Base-by-base conservation (phyloP, 35 echinoderm and acorn worm species). In the Apostichopus japonicus region DNA sequence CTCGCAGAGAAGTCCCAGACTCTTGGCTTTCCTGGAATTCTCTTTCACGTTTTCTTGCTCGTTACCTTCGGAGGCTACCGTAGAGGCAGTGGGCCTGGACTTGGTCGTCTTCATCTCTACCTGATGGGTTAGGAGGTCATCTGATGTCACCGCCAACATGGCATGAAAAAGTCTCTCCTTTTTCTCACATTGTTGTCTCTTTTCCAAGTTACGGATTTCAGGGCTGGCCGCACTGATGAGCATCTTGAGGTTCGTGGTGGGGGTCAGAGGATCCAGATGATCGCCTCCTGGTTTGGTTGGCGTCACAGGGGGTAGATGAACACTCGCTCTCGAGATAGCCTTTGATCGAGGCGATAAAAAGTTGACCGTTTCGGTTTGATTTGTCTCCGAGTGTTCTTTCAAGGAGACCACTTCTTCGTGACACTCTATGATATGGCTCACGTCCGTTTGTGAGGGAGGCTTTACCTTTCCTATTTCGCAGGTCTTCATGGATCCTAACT, bases 191-290 rank as follows among this genome's bases (percentile, higher is more conserved):
- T 94, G 91, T 55, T 94, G 93, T 16, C 89, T 91, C 8, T 95
- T 96, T 58, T 98, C 97, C 79, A 95, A 54, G 58, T 80, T 94
- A 6, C 97, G 91, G 27, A 99, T 99, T 27, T 96, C 94, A 0
- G 97, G 97, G 62, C 95, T 96, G 24, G 86, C 92, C 1, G 92
- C 97, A 79, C 94, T 96, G 5, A 93, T 87, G 11, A 96, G 90
- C 73, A 96, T 93, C 80, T 99, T 96, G 16, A 96, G 90, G 84
- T 99, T 99, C 10, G 97, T 92, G 54, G 97, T 99, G 23, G 97
- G 97, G 61, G 97, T 96, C n/a, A 99, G 23, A 4, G 97, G 97
- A 70, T 93, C 92, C 9, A 91, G n/a, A n/a, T 65, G 59, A 9
- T 91, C 17, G 0, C 6, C 54, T 11, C 15, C 56, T 54, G 93